A percentile compares a stretch with the other conserved stretches of the same genome.
Conservation (phyloP, 2,113 vertebrate genomes). For the Gorsachius goisagi region DNA sequence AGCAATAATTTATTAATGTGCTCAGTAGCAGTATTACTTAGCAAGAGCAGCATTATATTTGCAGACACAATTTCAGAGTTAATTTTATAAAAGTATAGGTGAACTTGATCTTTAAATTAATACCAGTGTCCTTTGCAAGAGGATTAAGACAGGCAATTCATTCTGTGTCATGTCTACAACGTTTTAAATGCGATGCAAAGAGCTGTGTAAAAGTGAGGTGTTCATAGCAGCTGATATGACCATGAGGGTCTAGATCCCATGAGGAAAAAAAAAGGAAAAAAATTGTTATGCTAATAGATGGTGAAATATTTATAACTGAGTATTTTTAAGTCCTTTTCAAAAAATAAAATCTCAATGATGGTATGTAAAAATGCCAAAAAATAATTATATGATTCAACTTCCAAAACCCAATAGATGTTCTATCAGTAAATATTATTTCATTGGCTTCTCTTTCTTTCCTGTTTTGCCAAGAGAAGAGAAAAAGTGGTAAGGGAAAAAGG, state of each 20-base stretch:
- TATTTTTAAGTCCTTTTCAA: not conserved
- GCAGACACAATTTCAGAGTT: conserved; percentile 37
- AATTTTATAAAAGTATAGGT: conserved; percentile 24
- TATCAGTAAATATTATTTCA: not conserved
- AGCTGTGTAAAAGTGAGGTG: not conserved
- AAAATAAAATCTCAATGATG: not conserved
- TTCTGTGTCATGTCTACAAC: not conserved
- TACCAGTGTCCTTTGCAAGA: not conserved
- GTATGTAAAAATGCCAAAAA: not conserved
- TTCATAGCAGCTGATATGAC: not conserved
- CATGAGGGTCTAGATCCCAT: not conserved
- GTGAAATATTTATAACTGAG: not conserved
- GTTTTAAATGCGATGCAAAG: conserved; percentile 10
- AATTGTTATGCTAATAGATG: not conserved
- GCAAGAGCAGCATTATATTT: conserved; percentile 8
- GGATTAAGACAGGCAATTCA: conserved; percentile 23
- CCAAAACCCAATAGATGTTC: not conserved
- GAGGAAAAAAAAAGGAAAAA: not conserved
- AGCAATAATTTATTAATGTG: conserved; percentile 41
- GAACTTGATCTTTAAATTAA: conserved; percentile 45
- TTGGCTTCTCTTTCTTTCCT: not conserved
- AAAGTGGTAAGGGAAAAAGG: not conserved
- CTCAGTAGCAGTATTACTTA: not conserved
- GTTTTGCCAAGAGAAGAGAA: not conserved
- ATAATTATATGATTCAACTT: not conserved